phyloP scores from a whole-genome alignment of 64 coral and sea anemone species.

The Pachyseris speciosa region DNA sequence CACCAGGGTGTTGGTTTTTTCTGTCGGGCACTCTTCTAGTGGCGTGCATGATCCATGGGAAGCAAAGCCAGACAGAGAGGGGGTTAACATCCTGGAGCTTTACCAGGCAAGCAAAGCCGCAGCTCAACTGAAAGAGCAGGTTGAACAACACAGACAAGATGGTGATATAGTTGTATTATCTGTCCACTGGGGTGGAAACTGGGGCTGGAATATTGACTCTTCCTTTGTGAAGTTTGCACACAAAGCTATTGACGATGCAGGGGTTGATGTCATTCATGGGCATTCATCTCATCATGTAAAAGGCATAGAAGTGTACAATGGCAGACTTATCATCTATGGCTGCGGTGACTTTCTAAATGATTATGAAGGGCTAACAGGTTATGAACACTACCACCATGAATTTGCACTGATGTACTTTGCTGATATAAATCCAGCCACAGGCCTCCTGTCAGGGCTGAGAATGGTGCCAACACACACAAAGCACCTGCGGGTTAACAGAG shows the following conservation, averaged over 20 bases:
- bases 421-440: conserved; percentile 64
- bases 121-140: conserved; percentile 24
- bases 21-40: conserved; percentile 82
- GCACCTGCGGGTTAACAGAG: conserved; percentile 78
- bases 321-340: conserved; percentile 85
- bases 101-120: conserved; percentile 41
- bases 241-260: conserved; percentile 85
- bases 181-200: conserved; percentile 92
- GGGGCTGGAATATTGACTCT: conserved; percentile 81
- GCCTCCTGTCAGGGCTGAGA: conserved; percentile 53
- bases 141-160: conserved; percentile 62
- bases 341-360: conserved; percentile 95
- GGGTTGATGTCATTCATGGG: conserved; percentile 85
- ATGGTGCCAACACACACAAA: conserved; percentile 90
- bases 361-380: conserved; percentile 87
- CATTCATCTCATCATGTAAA: conserved; percentile 95
- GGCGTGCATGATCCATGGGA: conserved; percentile 81
- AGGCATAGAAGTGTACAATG: conserved; percentile 86
- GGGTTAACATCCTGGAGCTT: conserved; percentile 80
- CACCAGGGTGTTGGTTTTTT: conserved; percentile 73
- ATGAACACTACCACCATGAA: conserved; percentile 73
- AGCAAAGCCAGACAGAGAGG: conserved; percentile 46
- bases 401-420: conserved; percentile 91
- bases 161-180: conserved; percentile 79
- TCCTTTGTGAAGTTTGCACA: conserved; percentile 86